These are phyloP conservation scores for Tonatia bakeri DNA, from an alignment of 2,113 vertebrate genomes.

Conservation along the genomic window DNA sequence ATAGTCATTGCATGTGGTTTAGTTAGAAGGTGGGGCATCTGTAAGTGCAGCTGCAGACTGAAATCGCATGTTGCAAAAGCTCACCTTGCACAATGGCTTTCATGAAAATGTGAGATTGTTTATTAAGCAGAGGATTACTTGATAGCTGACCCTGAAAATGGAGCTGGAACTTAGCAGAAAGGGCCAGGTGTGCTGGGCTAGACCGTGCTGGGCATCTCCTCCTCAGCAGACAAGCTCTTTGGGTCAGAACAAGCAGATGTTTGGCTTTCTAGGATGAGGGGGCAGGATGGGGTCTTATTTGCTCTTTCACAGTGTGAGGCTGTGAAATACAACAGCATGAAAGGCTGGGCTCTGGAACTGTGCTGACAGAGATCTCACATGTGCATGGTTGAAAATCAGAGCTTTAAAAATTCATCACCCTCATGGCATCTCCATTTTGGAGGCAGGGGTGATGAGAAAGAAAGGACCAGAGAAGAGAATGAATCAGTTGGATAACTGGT, in stretches of 20 bases:
- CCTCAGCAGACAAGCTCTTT: not conserved
- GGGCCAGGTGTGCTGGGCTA: slow-evolving; percentile 13
- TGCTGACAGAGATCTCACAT: not conserved
- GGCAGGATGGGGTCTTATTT: not conserved
- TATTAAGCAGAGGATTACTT: slow-evolving; percentile 20
- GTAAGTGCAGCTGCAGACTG: slow-evolving; percentile 6
- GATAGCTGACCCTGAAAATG: slow-evolving; percentile 27
- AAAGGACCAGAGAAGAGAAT: not conserved
- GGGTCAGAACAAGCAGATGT: slow-evolving; percentile 25
- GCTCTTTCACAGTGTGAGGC: not conserved
- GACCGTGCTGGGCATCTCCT: not conserved
- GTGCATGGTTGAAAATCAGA: not conserved
- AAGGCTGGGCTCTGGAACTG: not conserved
- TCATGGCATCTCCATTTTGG: not conserved
- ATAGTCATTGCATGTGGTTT: not conserved
- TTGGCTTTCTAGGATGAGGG: not conserved
- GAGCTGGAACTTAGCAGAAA: not conserved
- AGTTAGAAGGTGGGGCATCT: not conserved
- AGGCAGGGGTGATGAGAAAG: not conserved
- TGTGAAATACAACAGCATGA: not conserved
- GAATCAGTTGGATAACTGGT: not conserved
- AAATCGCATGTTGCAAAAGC: not conserved
- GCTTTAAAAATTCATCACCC: not conserved
- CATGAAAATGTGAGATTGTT: slow-evolving; percentile 35
- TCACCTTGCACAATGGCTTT: slow-evolving; percentile 9